Evolutionary conservation across 2,113 vertebrate genomes (phyloP).

Genomic region (Perognathus longimembris): DNA sequence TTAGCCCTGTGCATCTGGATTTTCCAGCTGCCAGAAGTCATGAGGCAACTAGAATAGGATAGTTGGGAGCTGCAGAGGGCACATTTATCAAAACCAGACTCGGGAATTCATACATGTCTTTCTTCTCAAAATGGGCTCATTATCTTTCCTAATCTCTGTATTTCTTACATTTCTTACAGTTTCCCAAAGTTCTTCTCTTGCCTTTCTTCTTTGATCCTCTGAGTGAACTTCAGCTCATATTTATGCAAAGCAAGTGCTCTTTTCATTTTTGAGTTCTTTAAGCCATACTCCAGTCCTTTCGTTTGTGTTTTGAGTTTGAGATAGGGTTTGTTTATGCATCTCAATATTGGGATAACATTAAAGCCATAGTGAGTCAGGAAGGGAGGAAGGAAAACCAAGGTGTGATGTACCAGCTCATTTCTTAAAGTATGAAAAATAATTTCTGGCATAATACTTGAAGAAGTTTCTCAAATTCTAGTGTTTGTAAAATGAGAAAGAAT

Average conservation of each 20-base stretch:
- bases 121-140: background rate
- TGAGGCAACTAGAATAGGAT: background rate
- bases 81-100: background rate
- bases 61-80: background rate
- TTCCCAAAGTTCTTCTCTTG: background rate
- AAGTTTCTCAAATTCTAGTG: background rate
- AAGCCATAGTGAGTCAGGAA: background rate
- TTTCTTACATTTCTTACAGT: background rate
- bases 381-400: background rate
- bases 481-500: slow-evolving; percentile 3
- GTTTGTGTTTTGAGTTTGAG: background rate
- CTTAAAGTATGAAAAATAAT: background rate
- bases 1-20: background rate
- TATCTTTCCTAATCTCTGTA: background rate
- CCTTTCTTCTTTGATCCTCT: background rate
- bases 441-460: background rate
- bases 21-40: background rate
- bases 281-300: background rate
- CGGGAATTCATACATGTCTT: background rate
- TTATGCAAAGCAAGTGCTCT: too few relatives aligned
- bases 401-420: background rate
- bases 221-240: background rate
- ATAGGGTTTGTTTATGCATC: too few relatives aligned
- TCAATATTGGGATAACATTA: background rate
- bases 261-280: too few relatives aligned